Evolutionary conservation across 2,797 vertebrate species (phyloP), one percentile per base, ranked within the genome.

Genomic region (Neopelma chrysocephalum): DNA sequence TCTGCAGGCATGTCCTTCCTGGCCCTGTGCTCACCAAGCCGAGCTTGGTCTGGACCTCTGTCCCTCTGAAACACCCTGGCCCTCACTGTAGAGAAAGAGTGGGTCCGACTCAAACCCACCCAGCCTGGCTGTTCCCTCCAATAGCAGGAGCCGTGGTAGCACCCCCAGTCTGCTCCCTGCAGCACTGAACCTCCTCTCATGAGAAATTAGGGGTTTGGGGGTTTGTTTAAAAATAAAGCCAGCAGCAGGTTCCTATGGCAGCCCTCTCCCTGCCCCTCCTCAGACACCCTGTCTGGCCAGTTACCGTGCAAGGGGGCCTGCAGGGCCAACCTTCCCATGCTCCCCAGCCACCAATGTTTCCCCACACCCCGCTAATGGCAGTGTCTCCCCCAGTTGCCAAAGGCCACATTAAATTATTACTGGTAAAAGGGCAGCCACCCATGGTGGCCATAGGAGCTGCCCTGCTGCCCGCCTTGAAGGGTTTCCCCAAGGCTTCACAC

Each of bases 261-360:
- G 38, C 51, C 4, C 0, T 21, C 14, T 34, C 9, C 12, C 8
- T n/a, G 21, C 10, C 15, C 15, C n/a, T 22, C 9, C 40, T 64
- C 64, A 58, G 38, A 40, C 0, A 0, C 50, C 51, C 29, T 45
- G 5, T 36, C 50, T 69, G 16, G 3, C 45, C 31, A 16, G 45
- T 1, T 65, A 19, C 32, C 50, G 14, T 31, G 21, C 34, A 38
- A 42, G 15, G 11, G 12, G 10, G 4, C 19, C 54, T 76, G 38
- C 1, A 2, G 26, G 20, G 18, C 12, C 4, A 3, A 7, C 27
- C 4, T 87, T 11, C 4, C 16, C 22, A 19, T 42, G 10, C 6
- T 2, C 15, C 47, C 16, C 0, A 0, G 36, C 29, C 40, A 70
- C 43, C 1, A 1, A 3, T 2, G 0, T 17, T 40, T 89, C 43